These are phyloP conservation scores for Lordiphosa clarofinis DNA, from an alignment of 1,140 invertebrate genomes.

Conservation along the genomic window DNA sequence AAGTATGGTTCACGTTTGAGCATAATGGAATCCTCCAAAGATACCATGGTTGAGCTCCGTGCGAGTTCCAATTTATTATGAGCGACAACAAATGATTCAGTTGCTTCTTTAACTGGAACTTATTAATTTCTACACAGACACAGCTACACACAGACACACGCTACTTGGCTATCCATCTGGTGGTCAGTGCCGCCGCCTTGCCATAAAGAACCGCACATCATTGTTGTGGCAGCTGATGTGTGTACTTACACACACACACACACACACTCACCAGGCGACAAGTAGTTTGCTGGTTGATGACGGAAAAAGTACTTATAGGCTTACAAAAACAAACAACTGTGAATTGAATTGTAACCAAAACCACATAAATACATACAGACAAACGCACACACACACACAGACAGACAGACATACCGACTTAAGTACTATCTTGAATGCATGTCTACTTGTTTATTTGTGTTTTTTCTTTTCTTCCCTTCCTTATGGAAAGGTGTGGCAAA, in stretches of 20 bases:
- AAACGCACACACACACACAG: neutral
- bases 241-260: conserved; percentile 5
- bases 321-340: neutral
- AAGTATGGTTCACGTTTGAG: no score
- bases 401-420: neutral
- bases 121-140: conserved; percentile 49
- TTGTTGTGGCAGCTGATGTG: conserved; percentile 54
- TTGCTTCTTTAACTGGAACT: conserved; percentile 57
- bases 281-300: no score
- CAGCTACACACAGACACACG: conserved; percentile 19
- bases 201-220: conserved; percentile 45
- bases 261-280: no score
- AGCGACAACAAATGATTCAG: conserved; percentile 51
- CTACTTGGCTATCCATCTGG: conserved; percentile 15
- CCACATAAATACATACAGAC: neutral
- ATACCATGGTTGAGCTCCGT: neutral
- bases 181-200: conserved; percentile 23
- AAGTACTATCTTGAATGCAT: neutral
- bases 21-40: no score
- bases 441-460: neutral
- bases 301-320: neutral
- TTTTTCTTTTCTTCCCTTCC: no score
- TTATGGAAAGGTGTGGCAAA: no score
- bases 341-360: neutral
- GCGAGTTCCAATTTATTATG: neutral